Evolutionary conservation across 2,888 invertebrate genomes (phyloP).

Genomic region (Lutraria lutraria): DNA sequence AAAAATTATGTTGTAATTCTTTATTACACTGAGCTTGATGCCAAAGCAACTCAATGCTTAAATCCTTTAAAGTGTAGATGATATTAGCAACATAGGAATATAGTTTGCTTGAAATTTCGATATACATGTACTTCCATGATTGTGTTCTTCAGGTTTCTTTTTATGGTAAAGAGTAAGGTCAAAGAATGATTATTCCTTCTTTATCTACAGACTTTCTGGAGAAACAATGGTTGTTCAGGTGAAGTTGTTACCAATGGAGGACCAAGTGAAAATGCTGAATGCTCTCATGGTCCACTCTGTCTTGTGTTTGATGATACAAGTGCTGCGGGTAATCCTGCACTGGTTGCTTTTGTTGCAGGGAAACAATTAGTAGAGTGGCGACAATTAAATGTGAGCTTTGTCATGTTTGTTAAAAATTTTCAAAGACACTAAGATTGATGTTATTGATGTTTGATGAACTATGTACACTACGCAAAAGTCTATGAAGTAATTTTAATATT

Average conservation of each 20-base stretch:
- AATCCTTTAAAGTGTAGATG: too few species aligned
- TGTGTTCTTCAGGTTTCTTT: too few species aligned
- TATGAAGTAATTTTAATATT: too few species aligned
- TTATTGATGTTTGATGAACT: too few species aligned
- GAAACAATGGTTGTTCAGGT: constrained; percentile 85
- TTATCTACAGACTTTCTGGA: constrained; percentile 85
- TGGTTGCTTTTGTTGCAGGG: constrained; percentile 86
- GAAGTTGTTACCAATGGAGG: constrained; percentile 86
- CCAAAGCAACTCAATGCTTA: too few species aligned
- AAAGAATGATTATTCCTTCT: not conserved
- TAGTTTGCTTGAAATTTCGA: too few species aligned
- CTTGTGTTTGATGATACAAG: constrained; percentile 86
- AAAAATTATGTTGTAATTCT: too few species aligned
- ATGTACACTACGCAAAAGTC: too few species aligned
- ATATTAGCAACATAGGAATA: too few species aligned
- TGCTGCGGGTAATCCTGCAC: constrained; percentile 84
- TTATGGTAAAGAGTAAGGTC: not conserved
- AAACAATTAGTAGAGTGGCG: constrained; percentile 82
- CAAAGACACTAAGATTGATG: too few species aligned
- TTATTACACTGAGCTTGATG: too few species aligned
- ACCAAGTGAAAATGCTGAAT: constrained; percentile 66
- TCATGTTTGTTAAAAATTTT: not conserved
- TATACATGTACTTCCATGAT: too few species aligned
- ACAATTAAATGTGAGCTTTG: constrained; percentile 66
- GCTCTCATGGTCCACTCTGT: constrained; percentile 84